Base-by-base conservation (phyloP, 1,140 invertebrate species). In the Protaetia brevitarsis region DNA sequence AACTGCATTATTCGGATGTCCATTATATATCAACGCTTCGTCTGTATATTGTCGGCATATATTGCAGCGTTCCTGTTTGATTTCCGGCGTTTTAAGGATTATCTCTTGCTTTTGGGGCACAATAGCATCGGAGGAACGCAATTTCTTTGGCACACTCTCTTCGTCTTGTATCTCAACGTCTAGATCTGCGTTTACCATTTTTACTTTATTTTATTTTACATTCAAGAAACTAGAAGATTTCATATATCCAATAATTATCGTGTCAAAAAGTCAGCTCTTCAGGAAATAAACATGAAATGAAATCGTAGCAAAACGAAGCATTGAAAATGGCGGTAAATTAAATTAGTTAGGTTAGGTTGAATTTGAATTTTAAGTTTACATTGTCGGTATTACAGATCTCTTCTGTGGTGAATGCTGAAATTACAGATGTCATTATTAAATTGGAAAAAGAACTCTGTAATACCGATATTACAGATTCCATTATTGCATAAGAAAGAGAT, bases 1-100 rank as follows among this genome's bases (percentile, higher is more conserved):
- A 26, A 86, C 79, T 36, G 90, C 86, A 79, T 89, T 81, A 71
- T 88, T 86, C 30, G 89, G 87, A 79, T 92, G 90, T 4, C 90
- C 90, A 71, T 85, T 84, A 79, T 89, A 92, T 10, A 87, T 77
- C 37, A 82, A 81, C n/a, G 91, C 79, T 71, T 86, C 83, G 71
- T 87, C 82, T 3, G 89, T 73, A 71, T 85, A 81, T 74, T 91
- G 89, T 65, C 77, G 78, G 73, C 88, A 90, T 19, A 84, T 80
- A 11, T 77, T 73, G 74, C 85, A 87, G 51, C 79, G 76, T 58
- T 70, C 68, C 3, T 16, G 10, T 37, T 68, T 68, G 10, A 59
- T 8, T 51, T 58, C 19, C 11, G 1, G 4, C 11, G 10, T 2
- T 16, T 34, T 36, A 19, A 66, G 31, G 8, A 7, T 28, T 34